Conservation (phyloP, 2,797 vertebrate species). For the Hybognathus amarus region DNA sequence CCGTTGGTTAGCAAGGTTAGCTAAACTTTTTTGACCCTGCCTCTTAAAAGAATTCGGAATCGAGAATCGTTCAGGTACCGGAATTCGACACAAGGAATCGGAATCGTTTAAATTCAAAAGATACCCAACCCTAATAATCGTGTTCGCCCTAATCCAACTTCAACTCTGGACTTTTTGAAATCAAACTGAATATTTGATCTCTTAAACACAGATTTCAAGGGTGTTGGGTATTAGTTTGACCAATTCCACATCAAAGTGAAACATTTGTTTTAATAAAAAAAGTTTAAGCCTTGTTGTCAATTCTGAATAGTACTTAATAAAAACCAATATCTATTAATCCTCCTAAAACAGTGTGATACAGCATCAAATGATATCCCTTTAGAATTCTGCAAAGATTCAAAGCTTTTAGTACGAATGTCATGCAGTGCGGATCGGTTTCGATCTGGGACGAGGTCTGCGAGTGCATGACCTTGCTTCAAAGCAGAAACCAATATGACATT, state of each 20-base stretch:
- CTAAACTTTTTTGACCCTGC: too few relatives aligned
- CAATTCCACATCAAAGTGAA: not conserved
- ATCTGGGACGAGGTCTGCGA: conserved; percentile 24
- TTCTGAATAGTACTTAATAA: not conserved
- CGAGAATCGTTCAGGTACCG: too few relatives aligned
- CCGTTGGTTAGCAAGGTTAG: too few relatives aligned
- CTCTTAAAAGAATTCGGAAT: too few relatives aligned
- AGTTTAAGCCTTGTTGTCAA: not conserved
- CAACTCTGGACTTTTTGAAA: too few relatives aligned
- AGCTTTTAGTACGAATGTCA: conserved; percentile 51
- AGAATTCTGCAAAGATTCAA: not conserved
- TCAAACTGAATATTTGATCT: not conserved
- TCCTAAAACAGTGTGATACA: not conserved
- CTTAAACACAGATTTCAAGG: not conserved
- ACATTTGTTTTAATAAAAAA: not conserved
- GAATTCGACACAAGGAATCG: too few relatives aligned
- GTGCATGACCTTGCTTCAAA: conserved; percentile 49
- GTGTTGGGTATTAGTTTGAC: not conserved
- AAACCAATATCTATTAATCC: not conserved
- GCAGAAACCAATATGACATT: conserved; percentile 41
- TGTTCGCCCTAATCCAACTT: too few relatives aligned
- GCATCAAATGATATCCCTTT: not conserved
- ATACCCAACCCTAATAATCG: too few relatives aligned
- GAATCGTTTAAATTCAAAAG: too few relatives aligned
- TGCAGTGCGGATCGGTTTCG: conserved; percentile 4